Evolutionary conservation across 2,888 invertebrate species (phyloP).

Genomic region (Callimorpha dominula): DNA sequence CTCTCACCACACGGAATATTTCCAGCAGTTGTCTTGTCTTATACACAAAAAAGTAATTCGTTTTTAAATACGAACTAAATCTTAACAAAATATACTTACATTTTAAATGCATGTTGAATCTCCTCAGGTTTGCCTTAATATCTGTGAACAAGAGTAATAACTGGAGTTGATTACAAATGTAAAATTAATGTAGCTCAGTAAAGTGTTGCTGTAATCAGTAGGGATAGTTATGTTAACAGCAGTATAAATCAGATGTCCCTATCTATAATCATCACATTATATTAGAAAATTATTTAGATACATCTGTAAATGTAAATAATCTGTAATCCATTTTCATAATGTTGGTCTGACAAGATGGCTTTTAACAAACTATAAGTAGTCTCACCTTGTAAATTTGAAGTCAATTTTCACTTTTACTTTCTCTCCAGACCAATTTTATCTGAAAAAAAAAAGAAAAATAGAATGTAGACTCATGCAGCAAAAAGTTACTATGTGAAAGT

Average conservation of each 20-base stretch:
- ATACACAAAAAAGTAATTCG: background rate
- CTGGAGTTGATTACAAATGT: background rate
- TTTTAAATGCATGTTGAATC: too few relatives aligned
- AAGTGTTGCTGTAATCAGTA: conserved; percentile 31
- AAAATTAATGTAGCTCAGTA: background rate
- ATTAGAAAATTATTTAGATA: background rate
- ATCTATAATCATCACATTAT: conserved; percentile 72
- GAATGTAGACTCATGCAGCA: background rate
- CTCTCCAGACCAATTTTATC: background rate
- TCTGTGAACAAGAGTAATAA: conserved; percentile 5
- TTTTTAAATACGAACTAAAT: background rate
- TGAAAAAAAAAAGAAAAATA: background rate
- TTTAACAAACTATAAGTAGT: too few relatives aligned
- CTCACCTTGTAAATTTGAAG: background rate
- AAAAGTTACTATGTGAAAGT: background rate
- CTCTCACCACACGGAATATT: too few relatives aligned
- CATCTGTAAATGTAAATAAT: background rate
- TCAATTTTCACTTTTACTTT: background rate
- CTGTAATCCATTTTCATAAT: too few relatives aligned
- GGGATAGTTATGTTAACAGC: conserved; percentile 78
- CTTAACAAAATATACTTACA: background rate
- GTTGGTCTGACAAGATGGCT: too few relatives aligned
- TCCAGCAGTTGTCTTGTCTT: too few relatives aligned
- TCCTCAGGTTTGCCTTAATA: background rate
- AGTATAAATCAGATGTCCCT: conserved; percentile 80